A percentile compares a stretch with the other conserved stretches of the same genome.
Evolutionary conservation across 2,888 invertebrate genomes (phyloP).

Genomic region (Hanleya hanleyi): DNA sequence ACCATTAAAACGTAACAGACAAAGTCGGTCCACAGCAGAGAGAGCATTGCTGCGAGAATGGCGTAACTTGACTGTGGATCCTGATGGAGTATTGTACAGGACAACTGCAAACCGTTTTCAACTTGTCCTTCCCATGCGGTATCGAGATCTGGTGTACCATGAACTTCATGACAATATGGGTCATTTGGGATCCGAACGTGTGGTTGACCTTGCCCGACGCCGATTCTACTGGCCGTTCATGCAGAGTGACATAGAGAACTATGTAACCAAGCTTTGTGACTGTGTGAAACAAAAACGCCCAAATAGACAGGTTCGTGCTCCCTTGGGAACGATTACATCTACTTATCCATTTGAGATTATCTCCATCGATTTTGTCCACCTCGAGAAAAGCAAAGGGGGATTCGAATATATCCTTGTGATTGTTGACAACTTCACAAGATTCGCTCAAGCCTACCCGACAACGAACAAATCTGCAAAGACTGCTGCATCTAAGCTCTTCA

Average conservation of each 20-base stretch:
- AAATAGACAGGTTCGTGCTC: not conserved
- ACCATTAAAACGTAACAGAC: too few relatives aligned
- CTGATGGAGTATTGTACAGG: conserved; percentile 2
- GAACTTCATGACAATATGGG: conserved; percentile 12
- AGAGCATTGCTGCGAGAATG: not conserved
- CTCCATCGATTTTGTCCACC: not conserved
- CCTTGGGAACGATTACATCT: not conserved
- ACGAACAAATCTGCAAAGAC: too few relatives aligned
- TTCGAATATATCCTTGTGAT: too few relatives aligned
- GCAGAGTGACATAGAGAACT: not conserved
- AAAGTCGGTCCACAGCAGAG: too few relatives aligned
- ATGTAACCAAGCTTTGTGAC: conserved; percentile 1
- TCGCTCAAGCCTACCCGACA: not conserved
- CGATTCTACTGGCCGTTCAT: conserved; percentile 18
- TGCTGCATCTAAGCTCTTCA: too few relatives aligned
- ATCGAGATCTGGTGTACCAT: not conserved
- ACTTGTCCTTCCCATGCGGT: not conserved
- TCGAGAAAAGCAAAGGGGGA: too few relatives aligned
- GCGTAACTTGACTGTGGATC: not conserved
- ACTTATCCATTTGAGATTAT: not conserved
- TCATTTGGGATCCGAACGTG: conserved; percentile 11
- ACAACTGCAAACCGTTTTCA: not conserved
- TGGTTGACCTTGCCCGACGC: not conserved
- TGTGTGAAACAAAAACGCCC: conserved; percentile 9
- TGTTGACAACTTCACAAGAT: conserved; percentile 5